phyloP scores from a whole-genome alignment of 1,140 invertebrate genomes.

The Cyclargus thomasi region DNA sequence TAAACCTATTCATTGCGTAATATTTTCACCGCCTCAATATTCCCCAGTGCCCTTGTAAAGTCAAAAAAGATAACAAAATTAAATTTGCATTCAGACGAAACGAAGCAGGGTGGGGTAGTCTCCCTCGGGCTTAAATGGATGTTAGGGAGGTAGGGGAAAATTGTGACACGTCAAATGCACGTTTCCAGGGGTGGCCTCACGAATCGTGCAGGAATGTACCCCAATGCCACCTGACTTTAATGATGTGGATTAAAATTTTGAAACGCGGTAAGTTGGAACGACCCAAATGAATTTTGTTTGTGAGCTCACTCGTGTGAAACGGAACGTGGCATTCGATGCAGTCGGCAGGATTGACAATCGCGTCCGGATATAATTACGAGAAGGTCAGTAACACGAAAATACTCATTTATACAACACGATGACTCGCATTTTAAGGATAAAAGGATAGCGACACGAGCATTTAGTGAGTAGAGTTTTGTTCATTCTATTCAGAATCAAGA shows the following conservation, averaged over 20 bases:
- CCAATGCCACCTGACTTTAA: conserved; percentile 53
- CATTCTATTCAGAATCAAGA: background rate
- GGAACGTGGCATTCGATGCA: conserved; percentile 45
- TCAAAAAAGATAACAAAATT: conserved; percentile 64
- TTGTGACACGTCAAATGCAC: conserved; percentile 37
- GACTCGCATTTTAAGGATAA: background rate
- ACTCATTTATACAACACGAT: background rate
- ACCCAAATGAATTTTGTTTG: conserved; percentile 40
- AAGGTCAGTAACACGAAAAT: conserved; percentile 59
- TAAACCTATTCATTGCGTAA: background rate
- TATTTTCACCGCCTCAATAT: conserved; percentile 28
- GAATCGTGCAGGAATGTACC: conserved; percentile 58
- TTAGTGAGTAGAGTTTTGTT: background rate
- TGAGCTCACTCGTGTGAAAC: conserved; percentile 34
- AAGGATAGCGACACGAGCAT: background rate
- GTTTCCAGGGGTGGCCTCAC: conserved; percentile 38
- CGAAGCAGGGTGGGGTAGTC: conserved; percentile 28
- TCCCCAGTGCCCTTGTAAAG: conserved; percentile 63
- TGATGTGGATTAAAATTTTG: conserved; percentile 38
- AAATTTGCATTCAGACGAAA: conserved; percentile 62
- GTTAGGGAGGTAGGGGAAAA: conserved; percentile 24
- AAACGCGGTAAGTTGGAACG: conserved; percentile 22
- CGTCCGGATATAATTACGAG: conserved; percentile 54
- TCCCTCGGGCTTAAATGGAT: conserved; percentile 24
- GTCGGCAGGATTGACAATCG: conserved; percentile 40